A percentile compares a stretch with the other conserved stretches of the same genome.
Conservation (phyloP, 1,140 invertebrate species). For the Drosophila punjabiensis region DNA sequence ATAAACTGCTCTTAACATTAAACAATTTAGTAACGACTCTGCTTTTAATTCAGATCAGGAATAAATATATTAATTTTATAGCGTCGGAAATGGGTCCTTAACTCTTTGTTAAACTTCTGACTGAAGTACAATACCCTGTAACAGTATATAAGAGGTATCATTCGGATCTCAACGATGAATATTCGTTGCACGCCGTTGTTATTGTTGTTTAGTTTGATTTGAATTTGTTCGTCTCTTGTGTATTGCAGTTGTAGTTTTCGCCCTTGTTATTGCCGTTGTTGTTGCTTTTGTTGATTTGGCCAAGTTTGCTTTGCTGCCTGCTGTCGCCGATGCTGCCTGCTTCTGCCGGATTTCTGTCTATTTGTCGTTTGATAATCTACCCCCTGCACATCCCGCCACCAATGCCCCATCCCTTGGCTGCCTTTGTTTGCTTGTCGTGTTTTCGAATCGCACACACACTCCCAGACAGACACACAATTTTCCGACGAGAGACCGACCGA, state of each 20-base stretch:
- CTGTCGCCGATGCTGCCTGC: slow-evolving; percentile 57
- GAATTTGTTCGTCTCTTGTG: slow-evolving; percentile 77
- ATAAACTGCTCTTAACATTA: too few relatives aligned
- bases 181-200: slow-evolving; percentile 10
- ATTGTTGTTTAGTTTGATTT: slow-evolving; percentile 71
- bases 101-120: too few relatives aligned
- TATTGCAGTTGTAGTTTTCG: slow-evolving; percentile 48
- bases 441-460: slow-evolving; percentile 34
- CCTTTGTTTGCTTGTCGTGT: slow-evolving; percentile 39
- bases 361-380: slow-evolving; percentile 75
- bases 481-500: slow-evolving; percentile 20
- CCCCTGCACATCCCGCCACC: slow-evolving; percentile 7
- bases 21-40: too few relatives aligned
- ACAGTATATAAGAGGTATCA: slow-evolving; percentile 9
- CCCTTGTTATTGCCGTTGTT: slow-evolving; percentile 18
- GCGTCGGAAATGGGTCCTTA: too few relatives aligned
- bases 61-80: background rate
- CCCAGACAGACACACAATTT: slow-evolving; percentile 23
- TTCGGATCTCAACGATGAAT: background rate
- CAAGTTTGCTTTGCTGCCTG: slow-evolving; percentile 51
- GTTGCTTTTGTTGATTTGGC: slow-evolving; percentile 62
- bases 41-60: background rate
- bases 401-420: slow-evolving; percentile 1
- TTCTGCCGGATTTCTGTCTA: slow-evolving; percentile 70
- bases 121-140: background rate